Evolutionary conservation across 92 coral and sea anemone species (phyloP), one percentile per base, ranked within the genome.

Genomic region (Virgularia gustaviana): DNA sequence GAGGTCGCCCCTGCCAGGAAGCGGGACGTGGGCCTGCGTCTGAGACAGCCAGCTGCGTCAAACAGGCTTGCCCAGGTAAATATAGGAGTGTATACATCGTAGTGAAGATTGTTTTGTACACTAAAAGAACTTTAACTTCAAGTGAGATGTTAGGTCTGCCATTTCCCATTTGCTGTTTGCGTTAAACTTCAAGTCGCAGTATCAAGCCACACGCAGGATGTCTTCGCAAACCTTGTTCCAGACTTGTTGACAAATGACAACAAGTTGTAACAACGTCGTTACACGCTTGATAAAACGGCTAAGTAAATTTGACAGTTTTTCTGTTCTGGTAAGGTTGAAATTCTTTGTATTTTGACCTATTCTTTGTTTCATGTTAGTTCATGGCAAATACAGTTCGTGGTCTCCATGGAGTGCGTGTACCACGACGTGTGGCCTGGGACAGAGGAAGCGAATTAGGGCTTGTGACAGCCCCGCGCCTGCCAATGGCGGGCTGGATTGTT

Each of bases 351-450:
- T 4, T 47, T 4, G 15, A 15, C n/a, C 22, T 47, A 25, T 47
- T 15, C 22, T 4, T 15, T 15, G 6, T 4, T 47, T 47, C 22
- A 12, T 49, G 45, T 23, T 39, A 94, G 99, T 89, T 45, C 86
- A 89, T 65, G 99, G 99, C 44, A 91, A 83, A 36, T 94, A 94
- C 73, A 89, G 90, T 9, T 91, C 86, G 49, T 94, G 99, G 99
- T 77, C 90, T 15, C 85, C 84, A 49, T 94, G 99, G 99, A 43
- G 84, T 20, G 39, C 85, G 22, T 94, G 99, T 65, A 86, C 99
- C 4, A 49, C 84, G 65, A 65, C 99, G 6, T 94, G 99, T 45
- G 99, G 90, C 28, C 78, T 79, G 61, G 99, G 99, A 11, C 65
- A 73, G 71, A 86, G 83, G 81, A 85, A 72, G 64, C 83, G 99